These are phyloP conservation scores for Desmophyllum pertusum DNA, from an alignment of 92 coral and sea anemone species.

Conservation along the genomic window DNA sequence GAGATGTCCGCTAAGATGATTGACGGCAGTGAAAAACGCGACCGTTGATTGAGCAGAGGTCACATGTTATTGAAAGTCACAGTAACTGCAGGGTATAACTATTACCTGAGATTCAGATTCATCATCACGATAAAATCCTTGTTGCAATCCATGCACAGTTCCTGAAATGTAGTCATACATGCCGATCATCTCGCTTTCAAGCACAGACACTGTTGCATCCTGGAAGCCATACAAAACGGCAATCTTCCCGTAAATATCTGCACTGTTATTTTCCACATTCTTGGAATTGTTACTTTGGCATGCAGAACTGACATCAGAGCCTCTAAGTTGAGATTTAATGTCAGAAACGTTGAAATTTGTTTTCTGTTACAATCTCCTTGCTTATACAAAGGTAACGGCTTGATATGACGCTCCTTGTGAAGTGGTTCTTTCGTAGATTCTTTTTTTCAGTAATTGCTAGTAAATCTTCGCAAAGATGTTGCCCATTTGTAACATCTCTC, in stretches of 20 bases:
- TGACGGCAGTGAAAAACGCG: no score
- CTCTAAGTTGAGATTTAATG: constrained; percentile 2
- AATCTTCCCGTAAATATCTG: constrained; percentile 24
- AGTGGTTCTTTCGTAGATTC: no score
- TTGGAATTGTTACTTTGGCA: not conserved
- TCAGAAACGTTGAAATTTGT: constrained; percentile 11
- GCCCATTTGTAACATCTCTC: not conserved
- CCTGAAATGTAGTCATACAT: constrained; percentile 29
- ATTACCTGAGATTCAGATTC: not conserved
- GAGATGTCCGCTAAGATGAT: no score
- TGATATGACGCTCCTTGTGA: not conserved
- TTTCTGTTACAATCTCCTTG: not conserved
- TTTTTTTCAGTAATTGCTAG: not conserved
- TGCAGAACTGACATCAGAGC: constrained; percentile 20
- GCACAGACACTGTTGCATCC: constrained; percentile 7
- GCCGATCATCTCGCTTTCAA: constrained; percentile 19
- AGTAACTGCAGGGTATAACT: not conserved
- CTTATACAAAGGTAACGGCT: constrained; percentile 19
- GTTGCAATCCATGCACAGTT: not conserved
- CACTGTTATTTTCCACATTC: not conserved
- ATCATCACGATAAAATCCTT: not conserved
- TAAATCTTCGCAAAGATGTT: not conserved
- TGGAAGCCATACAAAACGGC: constrained; percentile 27
- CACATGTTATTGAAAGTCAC: no score
- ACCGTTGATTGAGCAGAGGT: no score